Conservation (phyloP, 1,140 invertebrate species). For the Lepidurus arcticus region DNA sequence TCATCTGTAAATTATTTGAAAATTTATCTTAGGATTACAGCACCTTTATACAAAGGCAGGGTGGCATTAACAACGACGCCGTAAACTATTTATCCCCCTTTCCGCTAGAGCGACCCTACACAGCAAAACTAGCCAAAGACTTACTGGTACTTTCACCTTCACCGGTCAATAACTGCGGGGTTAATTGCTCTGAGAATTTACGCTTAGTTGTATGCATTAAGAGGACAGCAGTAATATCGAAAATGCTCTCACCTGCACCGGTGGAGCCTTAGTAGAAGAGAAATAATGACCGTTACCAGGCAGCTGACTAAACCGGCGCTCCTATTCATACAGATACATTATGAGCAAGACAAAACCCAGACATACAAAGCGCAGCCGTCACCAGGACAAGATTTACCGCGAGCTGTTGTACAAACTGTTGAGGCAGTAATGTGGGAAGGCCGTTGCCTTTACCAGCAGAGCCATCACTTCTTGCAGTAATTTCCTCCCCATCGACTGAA, state of each 20-base stretch:
- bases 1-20: no score
- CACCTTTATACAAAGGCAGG: no score
- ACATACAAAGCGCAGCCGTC: not conserved
- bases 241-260: not conserved
- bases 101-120: no score
- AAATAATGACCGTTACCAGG: conserved; percentile 1
- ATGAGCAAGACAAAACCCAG: not conserved
- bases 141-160: no score
- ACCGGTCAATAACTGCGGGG: no score
- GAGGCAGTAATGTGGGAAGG: not conserved
- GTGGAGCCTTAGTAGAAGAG: not conserved
- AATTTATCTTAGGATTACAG: no score
- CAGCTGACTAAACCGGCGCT: conserved; percentile 17
- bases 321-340: not conserved
- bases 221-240: not conserved
- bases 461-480: not conserved
- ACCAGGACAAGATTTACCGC: not conserved
- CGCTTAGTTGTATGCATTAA: not conserved
- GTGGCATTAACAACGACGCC: no score
- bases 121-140: no score
- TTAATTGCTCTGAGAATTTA: no score
- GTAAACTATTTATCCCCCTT: no score
- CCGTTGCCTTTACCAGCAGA: not conserved
- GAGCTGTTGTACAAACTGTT: not conserved
- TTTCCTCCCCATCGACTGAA: not conserved